phyloP scores from a whole-genome alignment of 2,888 invertebrate genomes.

The Sipha maydis region DNA sequence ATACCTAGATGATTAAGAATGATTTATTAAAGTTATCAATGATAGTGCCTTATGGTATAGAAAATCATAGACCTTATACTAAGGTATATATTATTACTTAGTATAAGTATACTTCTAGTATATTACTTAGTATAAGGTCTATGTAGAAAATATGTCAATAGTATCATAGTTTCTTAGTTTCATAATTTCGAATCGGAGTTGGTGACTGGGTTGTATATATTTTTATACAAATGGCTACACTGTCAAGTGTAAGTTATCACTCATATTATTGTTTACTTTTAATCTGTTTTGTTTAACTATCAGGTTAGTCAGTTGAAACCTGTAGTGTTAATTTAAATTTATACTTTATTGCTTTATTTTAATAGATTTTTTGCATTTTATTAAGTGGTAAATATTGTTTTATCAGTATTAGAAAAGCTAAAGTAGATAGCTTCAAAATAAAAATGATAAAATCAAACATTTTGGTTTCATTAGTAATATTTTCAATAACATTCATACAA shows the following conservation, averaged over 20 bases:
- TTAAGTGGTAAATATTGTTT: not conserved
- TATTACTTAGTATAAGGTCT: too few relatives aligned
- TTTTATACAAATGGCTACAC: not conserved
- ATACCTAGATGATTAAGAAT: too few relatives aligned
- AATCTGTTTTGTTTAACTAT: not conserved
- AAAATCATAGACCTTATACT: too few relatives aligned
- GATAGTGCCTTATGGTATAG: too few relatives aligned
- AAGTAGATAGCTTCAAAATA: not conserved
- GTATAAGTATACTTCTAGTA: too few relatives aligned
- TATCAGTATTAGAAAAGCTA: not conserved
- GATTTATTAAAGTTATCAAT: too few relatives aligned
- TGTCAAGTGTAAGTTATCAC: not conserved
- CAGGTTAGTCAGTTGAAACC: not conserved
- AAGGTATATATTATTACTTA: too few relatives aligned
- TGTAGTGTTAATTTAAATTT: not conserved
- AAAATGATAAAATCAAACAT: not conserved
- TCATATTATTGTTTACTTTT: not conserved
- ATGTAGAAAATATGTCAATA: too few relatives aligned
- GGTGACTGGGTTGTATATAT: too few relatives aligned
- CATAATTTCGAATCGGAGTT: too few relatives aligned
- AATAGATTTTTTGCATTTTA: not conserved
- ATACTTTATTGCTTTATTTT: not conserved
- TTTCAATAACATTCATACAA: slow-evolving; percentile 8
- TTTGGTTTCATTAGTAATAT: slow-evolving; percentile 19
- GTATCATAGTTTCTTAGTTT: too few relatives aligned